Percentiles rank a stretch among this genome's conserved stretches.
These are phyloP conservation scores for Lepidocolaptes lacrymiger DNA, from an alignment of 2,797 vertebrate species.

Conservation along the genomic window DNA sequence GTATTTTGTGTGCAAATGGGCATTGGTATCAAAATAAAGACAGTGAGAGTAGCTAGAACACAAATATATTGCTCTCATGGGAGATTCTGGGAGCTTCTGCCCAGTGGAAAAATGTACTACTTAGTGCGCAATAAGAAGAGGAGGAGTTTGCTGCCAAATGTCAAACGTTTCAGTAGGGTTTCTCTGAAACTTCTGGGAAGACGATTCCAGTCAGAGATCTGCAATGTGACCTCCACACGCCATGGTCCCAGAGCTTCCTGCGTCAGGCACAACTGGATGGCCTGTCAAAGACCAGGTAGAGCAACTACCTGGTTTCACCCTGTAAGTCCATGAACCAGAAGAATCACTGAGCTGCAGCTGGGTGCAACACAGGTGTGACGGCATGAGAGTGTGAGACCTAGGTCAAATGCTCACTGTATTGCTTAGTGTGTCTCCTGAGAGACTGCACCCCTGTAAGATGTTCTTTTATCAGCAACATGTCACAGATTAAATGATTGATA, in stretches of 20 bases:
- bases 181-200: background rate
- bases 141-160: background rate
- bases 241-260: background rate
- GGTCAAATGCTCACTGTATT: too few relatives aligned
- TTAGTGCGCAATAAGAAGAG: background rate
- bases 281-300: too few relatives aligned
- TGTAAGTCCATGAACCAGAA: background rate
- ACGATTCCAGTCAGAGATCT: background rate
- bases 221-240: accelerated
- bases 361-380: accelerated
- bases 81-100: background rate
- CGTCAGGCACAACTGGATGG: background rate
- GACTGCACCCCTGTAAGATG: background rate
- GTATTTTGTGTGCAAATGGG: background rate
- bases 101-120: background rate
- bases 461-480: background rate
- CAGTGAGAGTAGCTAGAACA: background rate
- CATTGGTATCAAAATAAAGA: background rate
- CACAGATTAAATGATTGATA: background rate
- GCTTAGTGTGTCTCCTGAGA: accelerated
- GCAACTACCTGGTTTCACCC: background rate
- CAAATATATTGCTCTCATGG: background rate
- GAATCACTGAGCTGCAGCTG: background rate
- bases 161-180: background rate
- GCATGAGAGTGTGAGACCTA: accelerated